phyloP scores from a whole-genome alignment of 2,113 vertebrate species.

The Archocentrus centrarchus region DNA sequence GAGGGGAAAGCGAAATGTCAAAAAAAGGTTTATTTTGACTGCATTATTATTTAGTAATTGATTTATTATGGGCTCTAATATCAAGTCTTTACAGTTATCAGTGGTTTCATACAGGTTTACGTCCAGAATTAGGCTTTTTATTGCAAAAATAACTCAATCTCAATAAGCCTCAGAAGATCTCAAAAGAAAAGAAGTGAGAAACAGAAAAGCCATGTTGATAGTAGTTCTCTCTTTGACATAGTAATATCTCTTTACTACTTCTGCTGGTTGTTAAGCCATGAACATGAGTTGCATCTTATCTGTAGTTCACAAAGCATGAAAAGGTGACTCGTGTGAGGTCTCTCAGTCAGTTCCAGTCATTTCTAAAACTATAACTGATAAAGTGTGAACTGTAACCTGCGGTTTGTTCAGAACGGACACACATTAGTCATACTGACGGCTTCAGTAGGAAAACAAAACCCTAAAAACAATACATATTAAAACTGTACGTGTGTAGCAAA shows the following conservation, averaged over 20 bases:
- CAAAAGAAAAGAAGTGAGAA: neutral
- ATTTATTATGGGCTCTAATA: neutral
- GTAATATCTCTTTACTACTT: neutral
- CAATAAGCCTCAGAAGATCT: neutral
- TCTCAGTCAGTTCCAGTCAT: neutral
- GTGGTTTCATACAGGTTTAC: neutral
- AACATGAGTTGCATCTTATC: fast-evolving
- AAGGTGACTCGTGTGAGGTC: no score
- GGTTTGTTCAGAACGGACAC: neutral
- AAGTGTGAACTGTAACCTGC: neutral
- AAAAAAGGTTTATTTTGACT: neutral
- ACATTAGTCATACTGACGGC: neutral
- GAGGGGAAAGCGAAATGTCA: no score
- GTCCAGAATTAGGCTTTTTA: fast-evolving
- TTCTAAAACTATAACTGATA: no score
- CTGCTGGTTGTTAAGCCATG: neutral
- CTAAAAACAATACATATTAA: neutral
- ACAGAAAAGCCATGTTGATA: neutral
- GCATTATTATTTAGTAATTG: neutral
- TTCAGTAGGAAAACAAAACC: fast-evolving
- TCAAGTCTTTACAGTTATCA: fast-evolving
- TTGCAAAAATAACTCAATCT: neutral
- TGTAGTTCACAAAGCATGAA: neutral
- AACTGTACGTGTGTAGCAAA: neutral
- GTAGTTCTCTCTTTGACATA: fast-evolving